Conservation (phyloP, 1,140 invertebrate species). For the Ostrea edulis region DNA sequence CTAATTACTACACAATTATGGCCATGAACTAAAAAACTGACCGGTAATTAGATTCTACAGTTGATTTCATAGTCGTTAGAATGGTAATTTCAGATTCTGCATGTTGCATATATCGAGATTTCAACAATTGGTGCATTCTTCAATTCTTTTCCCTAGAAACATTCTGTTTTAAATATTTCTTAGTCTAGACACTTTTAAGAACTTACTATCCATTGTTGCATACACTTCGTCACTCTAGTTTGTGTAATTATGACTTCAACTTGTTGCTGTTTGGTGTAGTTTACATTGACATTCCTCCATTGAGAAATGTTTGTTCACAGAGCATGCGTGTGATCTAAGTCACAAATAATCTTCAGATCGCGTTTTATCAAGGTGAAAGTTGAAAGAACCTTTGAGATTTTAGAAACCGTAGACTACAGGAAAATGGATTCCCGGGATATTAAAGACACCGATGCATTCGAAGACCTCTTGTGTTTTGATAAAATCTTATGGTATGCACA, state of each 20-base stretch:
- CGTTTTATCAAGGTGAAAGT: neutral
- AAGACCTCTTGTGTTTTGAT: neutral
- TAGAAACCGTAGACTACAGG: neutral
- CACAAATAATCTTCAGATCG: neutral
- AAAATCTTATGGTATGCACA: slow-evolving; percentile 7
- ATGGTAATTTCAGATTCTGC: too few species aligned
- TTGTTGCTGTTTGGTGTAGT: slow-evolving; percentile 51
- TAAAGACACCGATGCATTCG: neutral
- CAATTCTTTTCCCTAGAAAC: too few species aligned
- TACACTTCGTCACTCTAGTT: neutral
- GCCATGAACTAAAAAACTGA: too few species aligned
- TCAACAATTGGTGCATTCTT: too few species aligned
- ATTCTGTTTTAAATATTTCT: too few species aligned
- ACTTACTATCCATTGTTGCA: slow-evolving; percentile 24
- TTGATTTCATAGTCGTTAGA: too few species aligned
- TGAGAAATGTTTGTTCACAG: neutral
- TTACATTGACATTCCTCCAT: slow-evolving; percentile 59
- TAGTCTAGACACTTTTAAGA: too few species aligned
- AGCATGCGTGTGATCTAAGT: slow-evolving; percentile 36
- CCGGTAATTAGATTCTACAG: too few species aligned
- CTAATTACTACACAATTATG: too few species aligned
- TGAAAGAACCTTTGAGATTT: neutral
- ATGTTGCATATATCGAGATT: too few species aligned
- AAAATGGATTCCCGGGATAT: slow-evolving; percentile 12
- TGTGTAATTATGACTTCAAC: slow-evolving; percentile 1